Evolutionary conservation across 1,140 invertebrate genomes (phyloP).

Genomic region (Thrips palmi): DNA sequence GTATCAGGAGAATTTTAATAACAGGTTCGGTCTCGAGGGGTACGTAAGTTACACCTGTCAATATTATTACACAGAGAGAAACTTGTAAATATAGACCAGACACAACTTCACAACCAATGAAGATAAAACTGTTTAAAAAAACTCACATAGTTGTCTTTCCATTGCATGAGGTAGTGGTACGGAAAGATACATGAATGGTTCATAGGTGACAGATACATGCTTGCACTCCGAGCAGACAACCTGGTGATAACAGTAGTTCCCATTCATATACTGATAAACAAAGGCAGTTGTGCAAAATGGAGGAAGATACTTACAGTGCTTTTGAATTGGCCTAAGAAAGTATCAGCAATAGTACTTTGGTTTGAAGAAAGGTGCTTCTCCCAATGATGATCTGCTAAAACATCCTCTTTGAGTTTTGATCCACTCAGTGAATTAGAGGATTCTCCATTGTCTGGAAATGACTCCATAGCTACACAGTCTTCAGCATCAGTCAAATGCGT

Average conservation of each 20-base stretch:
- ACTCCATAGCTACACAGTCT: no score
- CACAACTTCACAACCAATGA: neutral
- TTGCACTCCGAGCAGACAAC: constrained; percentile 46
- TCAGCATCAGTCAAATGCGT: no score
- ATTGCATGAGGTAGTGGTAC: constrained; percentile 47
- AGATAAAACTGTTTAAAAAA: neutral
- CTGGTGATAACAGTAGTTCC: constrained; percentile 25
- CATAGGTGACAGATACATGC: constrained; percentile 48
- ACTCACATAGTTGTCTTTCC: constrained; percentile 38
- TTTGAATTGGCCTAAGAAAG: constrained; percentile 54
- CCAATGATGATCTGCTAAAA: constrained; percentile 40
- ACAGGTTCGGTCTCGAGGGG: constrained; percentile 27
- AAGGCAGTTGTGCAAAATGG: no score
- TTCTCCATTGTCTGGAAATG: no score
- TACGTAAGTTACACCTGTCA: constrained; percentile 35
- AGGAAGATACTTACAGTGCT: constrained; percentile 34
- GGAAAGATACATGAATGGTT: constrained; percentile 57
- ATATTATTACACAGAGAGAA: neutral
- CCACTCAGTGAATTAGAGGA: no score
- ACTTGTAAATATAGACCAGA: neutral
- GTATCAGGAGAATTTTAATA: constrained; percentile 33
- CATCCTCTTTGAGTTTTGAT: no score
- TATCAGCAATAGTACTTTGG: constrained; percentile 44
- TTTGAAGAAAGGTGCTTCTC: constrained; percentile 36
- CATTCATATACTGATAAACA: neutral